A percentile compares a stretch with the other conserved stretches of the same genome.
These are phyloP conservation scores for Leptopilina myrica DNA, from an alignment of 2,888 invertebrate genomes.

Conservation along the genomic window DNA sequence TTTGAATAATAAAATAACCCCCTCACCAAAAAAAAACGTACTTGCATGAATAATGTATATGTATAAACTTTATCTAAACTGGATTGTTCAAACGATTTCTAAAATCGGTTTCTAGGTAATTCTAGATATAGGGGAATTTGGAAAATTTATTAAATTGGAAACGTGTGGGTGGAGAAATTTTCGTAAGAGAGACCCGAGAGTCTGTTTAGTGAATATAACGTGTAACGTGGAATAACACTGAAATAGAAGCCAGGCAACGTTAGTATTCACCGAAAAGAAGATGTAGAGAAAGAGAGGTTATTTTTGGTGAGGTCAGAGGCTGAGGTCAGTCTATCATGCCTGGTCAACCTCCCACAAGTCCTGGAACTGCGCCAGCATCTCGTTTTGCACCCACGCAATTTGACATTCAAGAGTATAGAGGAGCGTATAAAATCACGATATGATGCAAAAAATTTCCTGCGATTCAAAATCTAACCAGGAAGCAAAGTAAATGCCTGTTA, in stretches of 20 bases:
- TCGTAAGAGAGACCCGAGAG: not conserved
- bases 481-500: not conserved
- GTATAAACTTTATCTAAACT: too few species aligned
- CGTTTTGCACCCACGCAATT: constrained; percentile 56
- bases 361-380: constrained; percentile 71
- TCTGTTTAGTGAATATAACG: not conserved
- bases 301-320: constrained; percentile 77
- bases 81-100: too few species aligned
- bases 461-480: constrained; percentile 28
- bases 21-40: too few species aligned
- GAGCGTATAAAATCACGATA: constrained; percentile 2
- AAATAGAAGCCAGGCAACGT: constrained; percentile 36
- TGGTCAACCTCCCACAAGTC: constrained; percentile 75
- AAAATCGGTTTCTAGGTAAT: not conserved
- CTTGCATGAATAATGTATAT: too few species aligned
- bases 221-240: constrained; percentile 13
- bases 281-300: constrained; percentile 62
- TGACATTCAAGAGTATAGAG: constrained; percentile 6
- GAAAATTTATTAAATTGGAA: not conserved
- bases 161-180: constrained; percentile 29
- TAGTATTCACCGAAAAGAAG: constrained; percentile 23
- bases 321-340: constrained; percentile 75
- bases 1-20: too few species aligned
- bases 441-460: not conserved
- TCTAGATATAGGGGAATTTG: not conserved